Percentiles rank a stretch among this genome's conserved stretches.
Conservation (phyloP, 2,888 invertebrate genomes). For the Eutolmus rufibarbis region DNA sequence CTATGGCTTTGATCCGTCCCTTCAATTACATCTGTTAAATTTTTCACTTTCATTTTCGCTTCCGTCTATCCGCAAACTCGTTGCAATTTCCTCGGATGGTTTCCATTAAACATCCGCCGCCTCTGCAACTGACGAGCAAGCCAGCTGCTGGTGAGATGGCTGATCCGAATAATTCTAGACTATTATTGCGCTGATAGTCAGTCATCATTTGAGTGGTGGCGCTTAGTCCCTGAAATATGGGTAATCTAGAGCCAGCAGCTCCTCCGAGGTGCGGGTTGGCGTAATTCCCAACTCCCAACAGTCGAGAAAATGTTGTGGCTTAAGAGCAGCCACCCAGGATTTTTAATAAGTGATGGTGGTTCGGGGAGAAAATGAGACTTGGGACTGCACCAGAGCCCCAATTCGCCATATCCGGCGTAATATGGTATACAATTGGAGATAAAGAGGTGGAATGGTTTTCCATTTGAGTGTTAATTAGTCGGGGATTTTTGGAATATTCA, state of each 20-base stretch:
- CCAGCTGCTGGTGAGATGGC: background rate
- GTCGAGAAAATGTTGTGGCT: background rate
- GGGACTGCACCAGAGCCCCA: background rate
- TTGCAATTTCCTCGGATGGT: background rate
- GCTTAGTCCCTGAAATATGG: background rate
- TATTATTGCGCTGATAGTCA: background rate
- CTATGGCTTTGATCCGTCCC: background rate
- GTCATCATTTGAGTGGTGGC: background rate
- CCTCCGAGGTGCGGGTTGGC: background rate
- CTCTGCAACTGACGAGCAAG: background rate
- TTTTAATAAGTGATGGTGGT: background rate
- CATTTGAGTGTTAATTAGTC: background rate
- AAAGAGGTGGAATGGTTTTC: background rate
- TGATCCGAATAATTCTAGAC: constrained; percentile 7
- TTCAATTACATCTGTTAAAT: constrained; percentile 18
- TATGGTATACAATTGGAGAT: background rate
- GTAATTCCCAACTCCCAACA: background rate
- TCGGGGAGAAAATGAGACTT: background rate
- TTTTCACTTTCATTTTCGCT: constrained; percentile 27
- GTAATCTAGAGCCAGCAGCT: background rate
- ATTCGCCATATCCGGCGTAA: background rate
- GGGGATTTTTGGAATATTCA: background rate
- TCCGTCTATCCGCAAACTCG: background rate
- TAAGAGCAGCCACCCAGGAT: background rate
- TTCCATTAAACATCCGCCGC: background rate